Base-by-base conservation (phyloP, 92 coral and sea anemone species). In the Zoanthus sociatus region DNA sequence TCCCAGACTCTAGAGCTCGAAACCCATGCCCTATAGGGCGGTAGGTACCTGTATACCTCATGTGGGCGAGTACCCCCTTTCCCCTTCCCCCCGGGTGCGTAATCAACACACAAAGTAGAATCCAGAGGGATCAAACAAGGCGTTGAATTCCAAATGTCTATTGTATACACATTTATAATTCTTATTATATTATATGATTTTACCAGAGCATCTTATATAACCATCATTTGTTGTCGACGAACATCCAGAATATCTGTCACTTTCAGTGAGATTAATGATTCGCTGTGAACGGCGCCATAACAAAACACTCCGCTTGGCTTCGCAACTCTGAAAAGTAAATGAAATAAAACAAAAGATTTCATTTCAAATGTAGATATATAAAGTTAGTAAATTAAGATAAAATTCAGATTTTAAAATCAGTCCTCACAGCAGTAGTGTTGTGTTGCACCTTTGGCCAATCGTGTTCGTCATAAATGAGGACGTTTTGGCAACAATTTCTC, bases 371-470 rank as follows among this genome's bases (percentile, higher is more conserved):
- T 9, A 32, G 1, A 37, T 2, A 32, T 4, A 17, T 9, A 63
- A n/a, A 63, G 21, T 63, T 63, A 7, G 26, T 2, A 63, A 63
- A 63, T 20, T 6, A 63, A 63, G 20, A 13, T 6, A 60, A 60
- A 60, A 60, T 6, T 6, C 20, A 14, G 16, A n/a, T 44, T 16
- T 33, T 11, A 44, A 42, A 6, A 13, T 10, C 15, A 32, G 3
- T 33, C 26, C 85, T 81, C 47, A 81, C 85, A n/a, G 85, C 85
- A 26, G 85, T 64, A 3, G 64, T 64, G 76, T 81, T 81, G 75
- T 47, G 85, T 47, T 45, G 20, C 4, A 81, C 75, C 13, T 18
- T 63, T 17, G 85, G 26, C 85, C 85, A 81, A 9, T 81, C 85
- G 13, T 47, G 33, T 6, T 81, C 63, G 6, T 81, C 85, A 55